These are phyloP conservation scores for Caenorhabditis afra DNA, from an alignment of 2,888 invertebrate genomes.

Conservation along the genomic window DNA sequence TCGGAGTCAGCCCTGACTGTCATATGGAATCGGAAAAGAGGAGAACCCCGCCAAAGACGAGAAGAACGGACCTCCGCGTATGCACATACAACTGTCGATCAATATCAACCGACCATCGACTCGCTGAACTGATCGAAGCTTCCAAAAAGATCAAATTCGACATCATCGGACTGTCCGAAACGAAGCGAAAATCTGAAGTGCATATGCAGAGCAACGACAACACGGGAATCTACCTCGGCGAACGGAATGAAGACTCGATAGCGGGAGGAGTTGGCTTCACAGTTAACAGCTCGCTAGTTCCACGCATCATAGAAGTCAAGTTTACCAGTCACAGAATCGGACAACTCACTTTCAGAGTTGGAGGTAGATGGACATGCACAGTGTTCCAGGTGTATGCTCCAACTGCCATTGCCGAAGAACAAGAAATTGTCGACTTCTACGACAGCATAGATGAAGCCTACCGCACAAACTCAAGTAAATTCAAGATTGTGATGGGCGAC, in stretches of 20 bases:
- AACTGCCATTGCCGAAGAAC: not conserved
- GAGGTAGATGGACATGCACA: not conserved
- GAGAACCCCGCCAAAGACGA: not conserved
- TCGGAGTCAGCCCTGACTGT: not conserved
- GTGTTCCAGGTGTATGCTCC: constrained; percentile 4
- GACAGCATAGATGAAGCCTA: constrained; percentile 3
- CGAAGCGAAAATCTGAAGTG: constrained; percentile 2
- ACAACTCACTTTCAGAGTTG: not conserved
- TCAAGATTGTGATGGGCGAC: not conserved
- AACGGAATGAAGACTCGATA: too few relatives aligned
- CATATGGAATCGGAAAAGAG: not conserved
- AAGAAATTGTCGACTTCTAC: constrained; percentile 14
- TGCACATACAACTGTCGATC: constrained; percentile 1
- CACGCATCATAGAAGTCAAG: not conserved
- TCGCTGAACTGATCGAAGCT: not conserved
- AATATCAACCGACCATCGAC: not conserved
- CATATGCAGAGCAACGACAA: too few relatives aligned
- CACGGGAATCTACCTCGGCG: too few relatives aligned
- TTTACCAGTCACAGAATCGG: not conserved
- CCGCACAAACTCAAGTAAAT: not conserved
- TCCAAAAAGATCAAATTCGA: not conserved
- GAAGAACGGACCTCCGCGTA: too few relatives aligned
- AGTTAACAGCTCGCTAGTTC: not conserved
- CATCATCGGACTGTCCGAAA: constrained; percentile 16
- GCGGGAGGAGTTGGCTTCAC: constrained; percentile 10